Evolutionary conservation across 2,888 invertebrate genomes (phyloP).

Genomic region (Busseola fusca): DNA sequence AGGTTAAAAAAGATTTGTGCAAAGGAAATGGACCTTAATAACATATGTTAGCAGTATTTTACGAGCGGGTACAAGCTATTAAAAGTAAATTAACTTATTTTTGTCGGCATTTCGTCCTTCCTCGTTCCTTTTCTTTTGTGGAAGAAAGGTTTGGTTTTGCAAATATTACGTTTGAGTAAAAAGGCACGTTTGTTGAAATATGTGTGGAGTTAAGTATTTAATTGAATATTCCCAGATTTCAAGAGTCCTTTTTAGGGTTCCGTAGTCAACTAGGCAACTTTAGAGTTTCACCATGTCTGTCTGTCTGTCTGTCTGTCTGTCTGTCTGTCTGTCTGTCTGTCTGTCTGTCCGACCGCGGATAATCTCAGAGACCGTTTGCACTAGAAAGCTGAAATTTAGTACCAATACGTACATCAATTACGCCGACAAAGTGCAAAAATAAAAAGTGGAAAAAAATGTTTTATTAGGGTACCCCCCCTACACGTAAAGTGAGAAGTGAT

Average conservation of each 20-base stretch:
- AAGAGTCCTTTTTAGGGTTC: not conserved
- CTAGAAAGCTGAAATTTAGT: too few relatives aligned
- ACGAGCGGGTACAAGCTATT: constrained; percentile 53
- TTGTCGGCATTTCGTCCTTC: constrained; percentile 34
- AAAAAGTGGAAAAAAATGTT: too few relatives aligned
- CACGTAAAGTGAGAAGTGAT: too few relatives aligned
- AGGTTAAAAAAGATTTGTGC: constrained; percentile 56
- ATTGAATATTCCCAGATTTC: constrained; percentile 3
- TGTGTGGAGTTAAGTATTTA: not conserved
- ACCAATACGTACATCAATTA: too few relatives aligned
- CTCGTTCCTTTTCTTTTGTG: constrained; percentile 32
- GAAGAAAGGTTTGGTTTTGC: constrained; percentile 30
- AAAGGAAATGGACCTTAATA: constrained; percentile 60
- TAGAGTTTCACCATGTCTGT: too few relatives aligned
- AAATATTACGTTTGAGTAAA: constrained; percentile 44
- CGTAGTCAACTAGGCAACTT: too few relatives aligned
- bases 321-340: too few relatives aligned
- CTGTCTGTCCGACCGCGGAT: too few relatives aligned
- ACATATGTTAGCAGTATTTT: constrained; percentile 58
- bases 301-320: too few relatives aligned
- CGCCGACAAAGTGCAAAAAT: too few relatives aligned
- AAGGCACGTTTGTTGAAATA: constrained; percentile 24
- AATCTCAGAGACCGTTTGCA: too few relatives aligned
- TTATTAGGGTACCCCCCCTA: too few relatives aligned
- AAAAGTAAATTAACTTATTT: constrained; percentile 61